These are phyloP conservation scores for Eledone cirrhosa DNA, from an alignment of 2,888 invertebrate genomes.

Conservation along the genomic window DNA sequence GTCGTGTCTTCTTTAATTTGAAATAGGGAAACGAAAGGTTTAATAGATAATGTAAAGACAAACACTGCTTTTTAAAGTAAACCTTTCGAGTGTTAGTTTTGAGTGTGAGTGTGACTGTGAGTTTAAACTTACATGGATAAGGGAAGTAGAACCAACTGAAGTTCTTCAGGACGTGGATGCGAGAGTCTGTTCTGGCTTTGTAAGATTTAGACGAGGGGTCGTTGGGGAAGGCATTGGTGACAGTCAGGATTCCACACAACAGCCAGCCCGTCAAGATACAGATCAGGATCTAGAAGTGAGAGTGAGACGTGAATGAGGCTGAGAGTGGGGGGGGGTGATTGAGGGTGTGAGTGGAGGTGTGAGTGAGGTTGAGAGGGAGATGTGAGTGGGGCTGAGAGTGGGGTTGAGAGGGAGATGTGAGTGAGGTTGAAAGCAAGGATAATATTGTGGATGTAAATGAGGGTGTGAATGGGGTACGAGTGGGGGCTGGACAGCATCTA, in stretches of 20 bases:
- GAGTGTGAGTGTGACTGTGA: too few species aligned
- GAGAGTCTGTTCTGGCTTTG: conserved; percentile 79
- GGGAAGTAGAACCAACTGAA: conserved; percentile 83
- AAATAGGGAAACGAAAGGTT: too few species aligned
- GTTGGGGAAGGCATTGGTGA: conserved; percentile 72
- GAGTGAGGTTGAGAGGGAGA: neutral
- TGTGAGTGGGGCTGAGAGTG: neutral
- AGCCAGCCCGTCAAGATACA: conserved; percentile 82
- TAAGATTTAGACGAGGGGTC: conserved; percentile 68
- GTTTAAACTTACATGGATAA: conserved; percentile 75
- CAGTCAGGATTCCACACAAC: conserved; percentile 77
- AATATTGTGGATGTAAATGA: neutral
- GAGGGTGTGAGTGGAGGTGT: neutral
- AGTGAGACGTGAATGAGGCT: neutral
- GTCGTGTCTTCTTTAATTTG: too few species aligned
- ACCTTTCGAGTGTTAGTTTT: too few species aligned
- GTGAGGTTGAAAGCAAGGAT: too few species aligned
- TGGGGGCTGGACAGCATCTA: too few species aligned
- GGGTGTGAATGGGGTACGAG: neutral
- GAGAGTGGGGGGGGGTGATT: too few species aligned
- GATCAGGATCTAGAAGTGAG: conserved; percentile 74
- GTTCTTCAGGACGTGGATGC: conserved; percentile 76
- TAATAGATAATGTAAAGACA: too few species aligned
- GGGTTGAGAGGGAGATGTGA: too few species aligned
- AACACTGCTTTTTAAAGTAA: too few species aligned